A percentile compares a stretch with the other conserved stretches of the same genome.
Evolutionary conservation across 2,113 vertebrate genomes (phyloP).

Genomic region (Nematolebias whitei): DNA sequence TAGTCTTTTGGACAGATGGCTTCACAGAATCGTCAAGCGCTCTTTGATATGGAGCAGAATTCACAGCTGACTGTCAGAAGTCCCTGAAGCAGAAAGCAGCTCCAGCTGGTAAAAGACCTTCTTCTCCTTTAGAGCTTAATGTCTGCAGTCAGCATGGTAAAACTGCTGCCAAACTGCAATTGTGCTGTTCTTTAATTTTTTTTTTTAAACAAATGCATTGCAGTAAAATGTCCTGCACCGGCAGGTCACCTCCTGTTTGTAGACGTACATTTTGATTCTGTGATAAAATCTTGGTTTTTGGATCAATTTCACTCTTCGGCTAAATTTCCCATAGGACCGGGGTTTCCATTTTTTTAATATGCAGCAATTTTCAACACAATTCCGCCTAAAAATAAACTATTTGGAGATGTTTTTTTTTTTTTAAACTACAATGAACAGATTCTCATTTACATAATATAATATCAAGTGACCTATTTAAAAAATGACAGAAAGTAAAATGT

Average conservation of each 20-base stretch:
- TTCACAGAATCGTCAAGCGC: background rate
- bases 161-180: background rate
- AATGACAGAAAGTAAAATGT: background rate
- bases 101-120: background rate
- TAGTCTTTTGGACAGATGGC: background rate
- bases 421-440: too few species aligned
- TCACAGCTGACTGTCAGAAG: background rate
- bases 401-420: too few species aligned
- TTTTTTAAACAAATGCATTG: too few species aligned
- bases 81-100: slow-evolving; percentile 3
- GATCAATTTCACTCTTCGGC: background rate
- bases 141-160: background rate
- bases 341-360: too few species aligned
- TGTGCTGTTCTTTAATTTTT: background rate
- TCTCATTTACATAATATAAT: too few species aligned
- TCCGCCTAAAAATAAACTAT: too few species aligned
- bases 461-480: background rate
- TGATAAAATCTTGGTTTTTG: background rate
- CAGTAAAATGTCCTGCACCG: too few species aligned
- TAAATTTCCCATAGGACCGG: background rate
- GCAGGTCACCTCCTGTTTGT: background rate
- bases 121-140: background rate
- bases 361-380: too few species aligned
- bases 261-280: background rate
- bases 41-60: background rate